Evolutionary conservation across 2,888 invertebrate genomes (phyloP), one percentile per base, ranked within the genome.

Genomic region (Monochamus alternatus): DNA sequence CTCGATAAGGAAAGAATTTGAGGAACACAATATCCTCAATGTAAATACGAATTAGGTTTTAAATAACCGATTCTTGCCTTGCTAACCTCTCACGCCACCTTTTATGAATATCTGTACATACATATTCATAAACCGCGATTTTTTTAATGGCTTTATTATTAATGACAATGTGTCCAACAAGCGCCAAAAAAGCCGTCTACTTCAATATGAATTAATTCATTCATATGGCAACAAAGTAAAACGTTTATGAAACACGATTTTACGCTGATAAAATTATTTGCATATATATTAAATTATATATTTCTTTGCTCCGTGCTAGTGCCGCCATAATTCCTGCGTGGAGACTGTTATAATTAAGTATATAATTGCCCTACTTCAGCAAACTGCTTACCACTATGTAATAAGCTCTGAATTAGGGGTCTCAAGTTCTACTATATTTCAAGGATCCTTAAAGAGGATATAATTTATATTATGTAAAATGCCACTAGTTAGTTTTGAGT

Each of bases 351-450:
- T 58, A 58, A 58, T 58, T 8, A 58, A 58, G 22, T 58, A 22
- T 12, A 47, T 58, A 58, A 58, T 58, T 58, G n/a, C 58, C 58
- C 14, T 14, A 58, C 58, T 58, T 58, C 58, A 58, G 30, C 58
- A 58, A 30, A 58, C 58, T 58, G 58, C 58, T 58, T 58, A 30
- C 58, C 58, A 30, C 58, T 58, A 30, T 58, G 58, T 58, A 58
- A 58, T 58, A 58, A 58, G 58, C 58, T 12, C 22, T 8, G 58
- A 58, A n/a, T 58, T 58, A 58, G 58, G 58, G 30, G n/a, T 58
- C 14, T 30, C 22, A 58, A 58, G 58, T 8, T 14, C 30, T n/a
- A 22, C 30, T 30, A 58, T 58, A 58, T 58, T 58, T 47, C 47
- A 47, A 47, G 47, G 47, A 12, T 47, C 12, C 47, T 47, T 47